Evolutionary conservation across 2,888 invertebrate species (phyloP).

Genomic region (Nephrotoma guestfalica): DNA sequence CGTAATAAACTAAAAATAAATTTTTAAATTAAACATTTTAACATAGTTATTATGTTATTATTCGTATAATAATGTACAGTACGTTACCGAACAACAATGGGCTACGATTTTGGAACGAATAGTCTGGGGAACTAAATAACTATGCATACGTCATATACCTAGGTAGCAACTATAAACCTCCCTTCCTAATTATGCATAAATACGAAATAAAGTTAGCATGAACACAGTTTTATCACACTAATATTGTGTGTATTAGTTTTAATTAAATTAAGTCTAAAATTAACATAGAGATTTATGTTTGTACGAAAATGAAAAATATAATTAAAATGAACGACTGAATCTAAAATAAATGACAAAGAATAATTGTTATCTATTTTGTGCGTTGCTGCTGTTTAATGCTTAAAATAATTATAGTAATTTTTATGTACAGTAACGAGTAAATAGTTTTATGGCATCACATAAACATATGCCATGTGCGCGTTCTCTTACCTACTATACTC

Average conservation of each 20-base stretch:
- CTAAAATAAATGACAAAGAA: not conserved
- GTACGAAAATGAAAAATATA: not conserved
- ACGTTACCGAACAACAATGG: not conserved
- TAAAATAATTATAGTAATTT: not conserved
- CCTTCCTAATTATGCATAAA: not conserved
- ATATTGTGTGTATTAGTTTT: not conserved
- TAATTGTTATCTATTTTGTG: not conserved
- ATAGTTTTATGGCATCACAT: not conserved
- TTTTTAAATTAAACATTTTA: not conserved
- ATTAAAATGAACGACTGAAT: not conserved
- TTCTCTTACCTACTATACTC: not conserved
- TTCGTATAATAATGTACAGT: too few species aligned
- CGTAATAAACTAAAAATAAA: not conserved
- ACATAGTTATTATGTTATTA: not conserved
- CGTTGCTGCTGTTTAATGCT: not conserved
- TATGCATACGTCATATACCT: not conserved
- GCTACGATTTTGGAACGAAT: not conserved
- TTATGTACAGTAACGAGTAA: not conserved
- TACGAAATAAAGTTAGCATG: not conserved
- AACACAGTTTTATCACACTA: not conserved
- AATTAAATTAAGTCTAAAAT: not conserved
- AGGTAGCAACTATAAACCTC: not conserved
- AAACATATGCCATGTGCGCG: not conserved
- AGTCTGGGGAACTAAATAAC: not conserved
- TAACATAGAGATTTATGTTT: not conserved